Evolutionary conservation across 2,888 invertebrate species (phyloP).

Genomic region (Alviniconcha strummeri): DNA sequence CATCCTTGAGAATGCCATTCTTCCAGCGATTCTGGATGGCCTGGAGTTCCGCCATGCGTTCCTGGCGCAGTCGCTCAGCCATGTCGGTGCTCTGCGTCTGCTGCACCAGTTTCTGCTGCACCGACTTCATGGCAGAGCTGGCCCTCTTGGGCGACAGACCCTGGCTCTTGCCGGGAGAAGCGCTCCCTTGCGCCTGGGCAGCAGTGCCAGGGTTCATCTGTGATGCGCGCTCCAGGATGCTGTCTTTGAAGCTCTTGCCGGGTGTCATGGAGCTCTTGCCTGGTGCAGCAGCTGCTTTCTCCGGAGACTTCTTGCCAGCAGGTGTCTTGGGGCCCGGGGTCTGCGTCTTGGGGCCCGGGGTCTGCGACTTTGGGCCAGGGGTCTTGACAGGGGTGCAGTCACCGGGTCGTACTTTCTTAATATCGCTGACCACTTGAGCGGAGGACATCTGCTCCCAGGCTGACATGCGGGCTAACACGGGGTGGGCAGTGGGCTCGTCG

Average conservation of each 20-base stretch:
- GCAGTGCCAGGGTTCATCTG: conserved; percentile 41
- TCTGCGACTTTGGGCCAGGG: no score
- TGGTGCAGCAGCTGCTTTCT: conserved; percentile 9
- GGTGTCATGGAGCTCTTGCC: conserved; percentile 44
- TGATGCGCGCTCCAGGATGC: conserved; percentile 54
- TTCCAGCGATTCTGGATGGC: conserved; percentile 70
- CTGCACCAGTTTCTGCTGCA: conserved; percentile 69
- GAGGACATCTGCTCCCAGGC: conserved; percentile 68
- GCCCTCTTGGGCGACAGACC: conserved; percentile 53
- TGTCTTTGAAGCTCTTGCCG: conserved; percentile 58
- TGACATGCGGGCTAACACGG: conserved; percentile 67
- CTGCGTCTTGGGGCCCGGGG: conserved; percentile 9
- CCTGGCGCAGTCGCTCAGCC: conserved; percentile 66
- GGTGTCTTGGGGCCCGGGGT: conserved; percentile 32
- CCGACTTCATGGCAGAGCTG: conserved; percentile 47
- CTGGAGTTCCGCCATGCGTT: conserved; percentile 70
- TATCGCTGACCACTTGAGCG: conserved; percentile 57
- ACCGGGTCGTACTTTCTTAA: conserved; percentile 62
- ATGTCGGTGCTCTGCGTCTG: conserved; percentile 60
- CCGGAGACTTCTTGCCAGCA: conserved; percentile 4
- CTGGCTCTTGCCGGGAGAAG: conserved; percentile 29
- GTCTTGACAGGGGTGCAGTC: conserved; percentile 35
- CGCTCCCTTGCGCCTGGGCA: not conserved
- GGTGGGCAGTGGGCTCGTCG: conserved; percentile 67
- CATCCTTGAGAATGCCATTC: conserved; percentile 61